Base-by-base conservation (phyloP, 2,113 vertebrate species). In the Tetrao urogallus region DNA sequence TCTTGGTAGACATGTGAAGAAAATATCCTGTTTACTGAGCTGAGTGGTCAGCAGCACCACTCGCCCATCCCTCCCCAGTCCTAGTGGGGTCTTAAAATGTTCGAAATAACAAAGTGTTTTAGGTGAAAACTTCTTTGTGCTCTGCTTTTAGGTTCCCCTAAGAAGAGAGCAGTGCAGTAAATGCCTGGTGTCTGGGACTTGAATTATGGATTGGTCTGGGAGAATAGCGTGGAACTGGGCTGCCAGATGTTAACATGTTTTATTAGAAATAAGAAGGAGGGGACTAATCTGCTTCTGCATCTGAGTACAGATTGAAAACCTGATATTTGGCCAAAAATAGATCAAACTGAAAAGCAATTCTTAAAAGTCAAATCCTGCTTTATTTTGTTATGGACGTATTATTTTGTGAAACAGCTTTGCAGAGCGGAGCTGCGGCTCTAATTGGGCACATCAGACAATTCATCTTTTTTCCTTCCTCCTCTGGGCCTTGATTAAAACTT, bases 181-280 rank as follows among this genome's bases (percentile, higher is more conserved):
- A 86, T 64, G 56, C 45, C 52, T 78, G 78, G 66, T 30, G 30
- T 65, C 78, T 8, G 11, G 66, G 45, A 50, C 81, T 84, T 56
- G 18, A 82, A 70, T 50, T 88, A 19, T 56, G 75, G 60, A 36
- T 83, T 94, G 79, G 40, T 93, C 69, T 90, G 72, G 40, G 92
- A 82, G 94, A 67, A 88, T 63, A 78, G 38, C 15, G 34, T 38
- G 70, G 60, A 94, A 81, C 65, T 90, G 73, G 80, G 86, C 83
- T 94, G 88, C 95, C 96, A 96, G 96, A 96, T 96, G 95, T 96
- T 96, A 88, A 81, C 93, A 52, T 96, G 88, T 92, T 96, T 92
- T 95, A 78, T 88, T 95, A 75, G 93, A 94, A 95, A 69, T 81
- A 80, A 94, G 85, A 1, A 93, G 82, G 67, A 95, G 80, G 88